These are phyloP conservation scores for Uloborus plumipes DNA, from an alignment of 2,888 invertebrate species.

Conservation along the genomic window DNA sequence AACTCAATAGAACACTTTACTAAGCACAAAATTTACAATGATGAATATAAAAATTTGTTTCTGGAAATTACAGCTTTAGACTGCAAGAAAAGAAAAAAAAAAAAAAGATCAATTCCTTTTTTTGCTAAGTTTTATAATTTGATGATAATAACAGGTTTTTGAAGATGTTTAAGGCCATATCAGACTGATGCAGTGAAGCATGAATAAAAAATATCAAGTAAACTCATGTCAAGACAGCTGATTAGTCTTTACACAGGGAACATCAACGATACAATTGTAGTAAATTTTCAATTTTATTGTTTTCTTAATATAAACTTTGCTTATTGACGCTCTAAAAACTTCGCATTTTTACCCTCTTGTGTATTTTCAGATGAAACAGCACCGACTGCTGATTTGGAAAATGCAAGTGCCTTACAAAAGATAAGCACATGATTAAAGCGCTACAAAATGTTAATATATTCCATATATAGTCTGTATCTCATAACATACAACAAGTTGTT, in stretches of 20 bases:
- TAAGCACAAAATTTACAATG: constrained; percentile 25
- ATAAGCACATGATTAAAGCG: constrained; percentile 47
- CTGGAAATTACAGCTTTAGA: constrained; percentile 19
- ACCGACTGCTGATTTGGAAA: neutral
- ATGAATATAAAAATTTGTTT: constrained; percentile 16
- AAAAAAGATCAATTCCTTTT: constrained; percentile 12
- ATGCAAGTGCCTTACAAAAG: constrained; percentile 25
- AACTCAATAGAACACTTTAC: constrained; percentile 14
- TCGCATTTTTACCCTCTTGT: constrained; percentile 6
- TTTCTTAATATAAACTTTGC: constrained; percentile 15
- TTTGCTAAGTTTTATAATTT: constrained; percentile 37
- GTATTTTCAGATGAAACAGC: constrained; percentile 16
- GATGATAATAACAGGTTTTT: constrained; percentile 33
- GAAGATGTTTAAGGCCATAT: constrained; percentile 46
- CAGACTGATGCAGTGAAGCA: constrained; percentile 39
- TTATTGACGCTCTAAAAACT: constrained; percentile 9
- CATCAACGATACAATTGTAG: constrained; percentile 2
- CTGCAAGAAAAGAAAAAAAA: constrained; percentile 5
- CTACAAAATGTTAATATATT: constrained; percentile 48
- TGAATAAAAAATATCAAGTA: constrained; percentile 44
- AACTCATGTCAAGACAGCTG: constrained; percentile 35
- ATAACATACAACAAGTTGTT: constrained; percentile 42
- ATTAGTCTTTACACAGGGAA: constrained; percentile 16
- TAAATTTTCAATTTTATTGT: neutral
- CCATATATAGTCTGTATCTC: constrained; percentile 13